A percentile compares a stretch with the other conserved stretches of the same genome.
phyloP scores from a whole-genome alignment of 2,888 invertebrate genomes.

The Troides aeacus region DNA sequence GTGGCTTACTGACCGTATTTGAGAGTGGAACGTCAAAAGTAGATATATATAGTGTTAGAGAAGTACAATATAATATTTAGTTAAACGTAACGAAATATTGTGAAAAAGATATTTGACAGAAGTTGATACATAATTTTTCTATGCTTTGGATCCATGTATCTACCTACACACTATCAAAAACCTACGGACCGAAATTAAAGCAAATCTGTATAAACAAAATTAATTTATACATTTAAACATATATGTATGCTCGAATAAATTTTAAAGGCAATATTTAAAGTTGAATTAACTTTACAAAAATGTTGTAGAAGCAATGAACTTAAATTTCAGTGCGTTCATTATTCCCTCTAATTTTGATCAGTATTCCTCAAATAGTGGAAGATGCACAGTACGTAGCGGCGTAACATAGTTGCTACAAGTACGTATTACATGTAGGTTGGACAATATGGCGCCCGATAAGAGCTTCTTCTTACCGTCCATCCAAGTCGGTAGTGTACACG shows the following conservation, averaged over 20 bases:
- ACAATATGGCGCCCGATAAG: conserved; percentile 29
- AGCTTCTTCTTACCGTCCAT: conserved; percentile 27
- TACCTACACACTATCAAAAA: not conserved
- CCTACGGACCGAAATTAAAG: not conserved
- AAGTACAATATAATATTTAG: conserved; percentile 34
- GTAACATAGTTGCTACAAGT: not conserved
- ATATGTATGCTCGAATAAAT: not conserved
- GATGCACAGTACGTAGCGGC: not conserved
- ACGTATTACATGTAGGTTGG: conserved; percentile 25
- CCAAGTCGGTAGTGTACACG: conserved; percentile 40
- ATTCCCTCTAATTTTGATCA: not conserved
- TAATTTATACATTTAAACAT: not conserved
- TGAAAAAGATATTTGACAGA: not conserved
- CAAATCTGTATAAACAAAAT: not conserved
- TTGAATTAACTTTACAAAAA: not conserved
- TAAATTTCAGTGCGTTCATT: too few species aligned
- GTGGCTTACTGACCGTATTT: conserved; percentile 74
- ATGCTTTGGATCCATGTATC: not conserved
- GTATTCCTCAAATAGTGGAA: not conserved
- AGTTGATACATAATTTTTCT: not conserved
- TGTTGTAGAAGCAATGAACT: not conserved
- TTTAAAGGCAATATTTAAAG: not conserved
- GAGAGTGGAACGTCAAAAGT: conserved; percentile 57
- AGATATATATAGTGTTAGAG: conserved; percentile 55
- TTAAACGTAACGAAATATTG: conserved; percentile 23